A percentile compares a stretch with the other conserved stretches of the same genome.
These are phyloP conservation scores for Dryadula phaetusa DNA, from an alignment of 2,888 invertebrate species.

Conservation along the genomic window DNA sequence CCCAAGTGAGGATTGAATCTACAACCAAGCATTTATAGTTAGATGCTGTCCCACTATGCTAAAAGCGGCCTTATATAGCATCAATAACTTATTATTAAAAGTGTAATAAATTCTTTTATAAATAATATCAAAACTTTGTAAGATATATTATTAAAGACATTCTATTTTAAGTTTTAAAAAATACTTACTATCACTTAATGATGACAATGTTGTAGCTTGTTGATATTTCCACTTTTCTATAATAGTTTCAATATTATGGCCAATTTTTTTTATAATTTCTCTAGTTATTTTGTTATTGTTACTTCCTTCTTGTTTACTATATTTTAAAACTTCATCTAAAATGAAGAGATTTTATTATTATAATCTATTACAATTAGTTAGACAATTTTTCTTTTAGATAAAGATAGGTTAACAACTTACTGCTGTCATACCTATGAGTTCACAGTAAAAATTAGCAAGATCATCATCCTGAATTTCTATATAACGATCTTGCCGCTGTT, in stretches of 20 bases:
- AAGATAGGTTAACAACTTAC: conserved; percentile 85
- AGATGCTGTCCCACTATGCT: too few relatives aligned
- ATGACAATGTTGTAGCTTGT: conserved; percentile 58
- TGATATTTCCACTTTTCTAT: conserved; percentile 66
- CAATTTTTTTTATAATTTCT: conserved; percentile 54
- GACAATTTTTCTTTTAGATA: conserved; percentile 33
- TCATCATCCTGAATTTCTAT: conserved; percentile 92
- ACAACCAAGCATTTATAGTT: too few relatives aligned
- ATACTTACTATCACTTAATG: conserved; percentile 52
- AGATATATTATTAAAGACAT: not conserved
- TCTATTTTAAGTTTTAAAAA: not conserved
- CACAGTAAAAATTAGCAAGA: conserved; percentile 92
- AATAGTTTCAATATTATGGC: conserved; percentile 53
- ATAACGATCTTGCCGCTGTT: conserved; percentile 98
- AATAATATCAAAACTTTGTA: not conserved
- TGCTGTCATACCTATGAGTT: conserved; percentile 86
- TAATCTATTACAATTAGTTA: not conserved
- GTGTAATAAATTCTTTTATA: not conserved
- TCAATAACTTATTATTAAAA: too few relatives aligned
- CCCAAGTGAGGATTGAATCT: too few relatives aligned
- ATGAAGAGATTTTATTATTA: conserved; percentile 18
- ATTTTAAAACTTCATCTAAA: conserved; percentile 70
- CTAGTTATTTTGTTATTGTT: conserved; percentile 49
- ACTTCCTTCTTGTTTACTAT: conserved; percentile 65
- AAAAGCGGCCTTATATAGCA: too few relatives aligned